Percentiles rank a stretch among this genome's conserved stretches.
Conservation (phyloP, 1,140 invertebrate genomes). For the Hesperophylax magnus region DNA sequence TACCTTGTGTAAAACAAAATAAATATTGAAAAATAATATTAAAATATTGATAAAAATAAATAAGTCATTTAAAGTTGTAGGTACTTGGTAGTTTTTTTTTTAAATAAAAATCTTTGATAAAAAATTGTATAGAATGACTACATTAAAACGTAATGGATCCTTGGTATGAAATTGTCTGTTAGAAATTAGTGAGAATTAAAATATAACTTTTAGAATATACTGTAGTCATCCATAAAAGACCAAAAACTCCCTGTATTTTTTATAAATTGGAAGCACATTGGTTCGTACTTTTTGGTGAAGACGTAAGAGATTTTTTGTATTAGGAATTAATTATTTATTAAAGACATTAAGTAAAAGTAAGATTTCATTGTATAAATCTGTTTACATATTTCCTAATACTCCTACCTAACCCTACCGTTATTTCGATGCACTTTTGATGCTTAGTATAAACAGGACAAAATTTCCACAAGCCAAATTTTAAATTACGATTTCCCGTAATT, state of each 20-base stretch:
- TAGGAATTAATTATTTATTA: conserved; percentile 37
- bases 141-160: not conserved
- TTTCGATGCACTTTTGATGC: too few relatives aligned
- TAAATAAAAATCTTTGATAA: not conserved
- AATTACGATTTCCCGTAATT: too few relatives aligned
- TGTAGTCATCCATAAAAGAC: conserved; percentile 37
- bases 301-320: conserved; percentile 20
- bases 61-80: not conserved
- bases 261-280: conserved; percentile 22
- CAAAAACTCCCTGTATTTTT: conserved; percentile 35
- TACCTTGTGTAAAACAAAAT: too few relatives aligned
- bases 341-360: conserved; percentile 23
- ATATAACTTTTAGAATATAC: conserved; percentile 21
- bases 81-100: not conserved
- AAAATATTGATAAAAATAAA: not conserved
- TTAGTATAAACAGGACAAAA: too few relatives aligned
- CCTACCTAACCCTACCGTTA: too few relatives aligned
- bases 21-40: too few relatives aligned
- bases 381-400: not conserved
- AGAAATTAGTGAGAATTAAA: not conserved
- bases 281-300: conserved; percentile 16
- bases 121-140: not conserved
- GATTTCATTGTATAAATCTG: not conserved
- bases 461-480: too few relatives aligned
- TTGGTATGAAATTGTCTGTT: conserved; percentile 18